These are phyloP conservation scores for Apis cerana DNA, from an alignment of 1,140 invertebrate species.

Conservation along the genomic window DNA sequence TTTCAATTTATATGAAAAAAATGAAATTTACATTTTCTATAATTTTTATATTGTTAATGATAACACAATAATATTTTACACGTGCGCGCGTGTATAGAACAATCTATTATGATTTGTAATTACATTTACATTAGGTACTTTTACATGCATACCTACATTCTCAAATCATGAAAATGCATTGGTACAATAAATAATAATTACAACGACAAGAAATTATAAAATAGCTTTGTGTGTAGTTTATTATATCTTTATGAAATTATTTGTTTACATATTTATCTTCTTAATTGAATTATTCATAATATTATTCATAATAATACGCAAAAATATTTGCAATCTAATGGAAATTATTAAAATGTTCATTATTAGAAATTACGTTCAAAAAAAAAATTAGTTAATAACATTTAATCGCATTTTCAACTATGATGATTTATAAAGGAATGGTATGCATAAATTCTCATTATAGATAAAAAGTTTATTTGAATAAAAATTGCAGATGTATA, in stretches of 20 bases:
- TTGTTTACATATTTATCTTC: conserved; percentile 9
- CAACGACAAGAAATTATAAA: conserved; percentile 16
- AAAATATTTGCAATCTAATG: background rate
- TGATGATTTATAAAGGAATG: conserved; percentile 2
- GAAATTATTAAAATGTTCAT: background rate
- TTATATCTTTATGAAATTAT: conserved; percentile 30
- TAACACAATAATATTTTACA: conserved; percentile 39
- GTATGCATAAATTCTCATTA: background rate
- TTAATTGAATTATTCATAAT: background rate
- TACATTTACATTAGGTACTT: conserved; percentile 47
- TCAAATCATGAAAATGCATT: conserved; percentile 34
- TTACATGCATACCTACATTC: conserved; percentile 50
- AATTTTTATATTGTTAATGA: conserved; percentile 26
- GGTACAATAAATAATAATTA: conserved; percentile 16
- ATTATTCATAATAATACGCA: background rate
- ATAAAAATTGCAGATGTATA: background rate
- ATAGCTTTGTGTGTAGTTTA: conserved; percentile 30
- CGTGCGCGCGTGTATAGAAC: conserved; percentile 8
- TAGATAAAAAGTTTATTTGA: background rate
- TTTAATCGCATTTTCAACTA: background rate
- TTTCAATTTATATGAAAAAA: conserved; percentile 21
- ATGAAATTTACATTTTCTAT: conserved; percentile 29
- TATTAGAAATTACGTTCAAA: background rate
- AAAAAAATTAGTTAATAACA: background rate
- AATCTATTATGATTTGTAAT: conserved; percentile 43